Base-by-base conservation (phyloP, 2,797 vertebrate species). In the Psittacula echo region DNA sequence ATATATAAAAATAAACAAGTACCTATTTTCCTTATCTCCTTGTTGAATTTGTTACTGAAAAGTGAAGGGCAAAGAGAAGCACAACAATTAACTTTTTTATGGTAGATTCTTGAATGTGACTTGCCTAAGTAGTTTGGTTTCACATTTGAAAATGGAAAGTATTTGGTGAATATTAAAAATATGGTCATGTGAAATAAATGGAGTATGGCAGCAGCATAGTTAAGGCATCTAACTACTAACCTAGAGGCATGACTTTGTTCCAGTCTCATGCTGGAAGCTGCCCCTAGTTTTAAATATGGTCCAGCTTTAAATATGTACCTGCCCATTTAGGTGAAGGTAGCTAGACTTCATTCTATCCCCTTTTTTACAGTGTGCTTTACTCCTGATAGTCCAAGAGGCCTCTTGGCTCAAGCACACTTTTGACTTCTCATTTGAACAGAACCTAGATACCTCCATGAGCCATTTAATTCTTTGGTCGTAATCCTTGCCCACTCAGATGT, bases 381-480 rank as follows among this genome's bases (percentile, higher is more conserved):
- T 76, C 47, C 68, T 87, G 41, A 48, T 5, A 66, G 71, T 13
- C 54, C 48, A 47, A 47, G 30, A 64, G 45, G 88, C 48, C 80
- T 85, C 76, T 48, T 67, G 73, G 70, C 73, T 93, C 18, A 5
- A 75, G 88, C 62, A 94, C 77, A 68, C 66, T 75, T 85, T 10
- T 64, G n/a, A 81, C 13, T 73, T 89, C 76, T 51, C 50, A 68
- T 44, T 34, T 68, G 56, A 85, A 85, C 50, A 60, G 66, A 89
- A 85, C 61, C 78, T 94, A 92, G 95, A 85, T 89, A 96, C 50
- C 88, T 85, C 91, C 85, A 84, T 13, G 39, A 94, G 54, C 64
- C 34, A 21, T 85, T 91, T 94, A 89, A 89, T 80, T 98, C 97
- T 98, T 98, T 98, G 97, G 97, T 96, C 96, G 80, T 90, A 95